Evolutionary conservation across 2,888 invertebrate genomes (phyloP).

Genomic region (Blastobasis lacticolella): DNA sequence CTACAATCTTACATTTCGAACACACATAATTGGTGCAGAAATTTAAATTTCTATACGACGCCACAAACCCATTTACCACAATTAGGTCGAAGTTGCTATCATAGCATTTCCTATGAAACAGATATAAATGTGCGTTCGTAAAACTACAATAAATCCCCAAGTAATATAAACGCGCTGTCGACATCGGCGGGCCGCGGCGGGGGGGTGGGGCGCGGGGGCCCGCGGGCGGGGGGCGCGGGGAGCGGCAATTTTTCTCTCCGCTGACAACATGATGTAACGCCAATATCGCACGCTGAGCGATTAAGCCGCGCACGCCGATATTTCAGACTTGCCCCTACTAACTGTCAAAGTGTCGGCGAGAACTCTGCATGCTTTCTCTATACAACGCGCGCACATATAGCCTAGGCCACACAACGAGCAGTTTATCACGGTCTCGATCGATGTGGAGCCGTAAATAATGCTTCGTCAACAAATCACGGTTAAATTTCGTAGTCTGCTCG

Average conservation of each 20-base stretch:
- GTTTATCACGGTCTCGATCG: slow-evolving; percentile 32
- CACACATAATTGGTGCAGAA: no score
- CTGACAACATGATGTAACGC: slow-evolving; percentile 75
- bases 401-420: slow-evolving; percentile 9
- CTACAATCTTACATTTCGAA: no score
- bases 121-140: slow-evolving; percentile 56
- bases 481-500: neutral
- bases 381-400: neutral
- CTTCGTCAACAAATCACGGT: slow-evolving; percentile 6
- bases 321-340: slow-evolving; percentile 72
- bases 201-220: slow-evolving; percentile 7
- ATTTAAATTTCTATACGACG: no score
- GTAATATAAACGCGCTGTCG: slow-evolving; percentile 68
- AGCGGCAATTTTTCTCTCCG: slow-evolving; percentile 71
- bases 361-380: slow-evolving; percentile 33
- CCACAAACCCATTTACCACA: neutral
- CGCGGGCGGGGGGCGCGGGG: slow-evolving; percentile 37
- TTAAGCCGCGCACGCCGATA: slow-evolving; percentile 73
- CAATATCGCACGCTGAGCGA: slow-evolving; percentile 73
- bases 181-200: slow-evolving; percentile 36
- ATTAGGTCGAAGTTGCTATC: neutral
- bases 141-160: slow-evolving; percentile 65
- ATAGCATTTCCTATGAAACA: slow-evolving; percentile 29
- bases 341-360: slow-evolving; percentile 67
- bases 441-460: slow-evolving; percentile 24